These are phyloP conservation scores for Chydorus sphaericus DNA, from an alignment of 2,888 invertebrate species.

Conservation along the genomic window DNA sequence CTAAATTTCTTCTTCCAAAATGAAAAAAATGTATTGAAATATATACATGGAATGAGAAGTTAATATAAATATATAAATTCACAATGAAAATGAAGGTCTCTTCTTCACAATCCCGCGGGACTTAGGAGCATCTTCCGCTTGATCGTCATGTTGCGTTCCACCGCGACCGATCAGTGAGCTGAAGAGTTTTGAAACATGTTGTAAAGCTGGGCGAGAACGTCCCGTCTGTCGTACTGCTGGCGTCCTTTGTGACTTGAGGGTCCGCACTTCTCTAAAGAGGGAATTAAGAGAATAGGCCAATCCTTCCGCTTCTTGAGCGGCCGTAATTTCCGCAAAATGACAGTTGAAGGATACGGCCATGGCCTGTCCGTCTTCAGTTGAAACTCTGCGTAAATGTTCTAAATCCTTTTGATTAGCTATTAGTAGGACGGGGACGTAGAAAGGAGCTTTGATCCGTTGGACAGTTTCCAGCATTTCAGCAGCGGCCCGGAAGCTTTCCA, in stretches of 20 bases:
- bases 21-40: not conserved
- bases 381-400: constrained; percentile 57
- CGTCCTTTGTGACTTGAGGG: not conserved
- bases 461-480: constrained; percentile 44
- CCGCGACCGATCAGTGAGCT: constrained; percentile 2
- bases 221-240: constrained; percentile 7
- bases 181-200: constrained; percentile 1
- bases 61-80: not conserved
- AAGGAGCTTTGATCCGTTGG: constrained; percentile 28
- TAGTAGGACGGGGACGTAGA: constrained; percentile 40
- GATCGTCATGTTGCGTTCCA: not conserved
- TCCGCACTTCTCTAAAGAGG: constrained; percentile 41
- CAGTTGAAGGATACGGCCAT: constrained; percentile 46
- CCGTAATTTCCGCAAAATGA: constrained; percentile 65
- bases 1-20: constrained; percentile 44
- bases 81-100: constrained; percentile 9
- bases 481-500: constrained; percentile 52
- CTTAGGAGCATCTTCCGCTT: not conserved
- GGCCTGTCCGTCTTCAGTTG: constrained; percentile 45
- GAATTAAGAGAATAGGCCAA: constrained; percentile 57
- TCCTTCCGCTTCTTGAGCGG: constrained; percentile 59
- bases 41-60: not conserved
- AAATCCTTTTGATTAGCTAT: constrained; percentile 67
- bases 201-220: not conserved
- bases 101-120: not conserved